Evolutionary conservation across 1,140 invertebrate species (phyloP), one percentile per base, ranked within the genome.

Genomic region (Reticulitermes speratus): DNA sequence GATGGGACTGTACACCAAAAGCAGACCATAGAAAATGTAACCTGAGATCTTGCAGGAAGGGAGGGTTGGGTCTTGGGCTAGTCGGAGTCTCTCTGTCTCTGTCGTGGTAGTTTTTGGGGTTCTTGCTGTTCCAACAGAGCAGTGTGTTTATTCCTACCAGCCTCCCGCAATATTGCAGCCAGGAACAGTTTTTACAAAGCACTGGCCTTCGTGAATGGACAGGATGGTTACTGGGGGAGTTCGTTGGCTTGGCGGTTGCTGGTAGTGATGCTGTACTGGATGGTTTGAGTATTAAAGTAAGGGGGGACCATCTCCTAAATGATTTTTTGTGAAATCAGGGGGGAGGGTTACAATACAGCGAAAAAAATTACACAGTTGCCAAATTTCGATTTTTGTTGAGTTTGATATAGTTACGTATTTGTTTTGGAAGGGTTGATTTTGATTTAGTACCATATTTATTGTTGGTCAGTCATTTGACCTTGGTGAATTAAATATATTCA

Each of bases 281-380:
- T 9, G 12, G 8, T 6, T 25, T 16, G 25, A 75, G 14, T 6
- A n/a, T 30, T 75, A 12, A 75, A 75, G 65, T 30, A 75, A 2
- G 65, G n/a, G 38, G 45, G 52, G 52, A 75, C 65, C 65, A 75
- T 75, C 65, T 75, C 65, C 65, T 75, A 75, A 75, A 75, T 75
- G 25, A 75, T 75, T 75, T 55, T 75, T 75, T 30, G 65, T 75
- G 25, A 75, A 30, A 75, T 75, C 25, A 30, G 25, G 52, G 9
- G 9, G 52, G 52, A 55, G 52, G 16, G 52, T 55, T 55, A 55
- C 52, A 16, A 16, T 55, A 16, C 52, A 30, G 8, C n/a, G 9
- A 75, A 75, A 38, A 75, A 75, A n/a, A 30, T 75, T 75, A 75
- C 65, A 75, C 65, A 8, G 65, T 75, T 75, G 65, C 65, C 65